These are phyloP conservation scores for Pseudomugil tenellus DNA, from an alignment of 2,797 vertebrate genomes.

Conservation along the genomic window DNA sequence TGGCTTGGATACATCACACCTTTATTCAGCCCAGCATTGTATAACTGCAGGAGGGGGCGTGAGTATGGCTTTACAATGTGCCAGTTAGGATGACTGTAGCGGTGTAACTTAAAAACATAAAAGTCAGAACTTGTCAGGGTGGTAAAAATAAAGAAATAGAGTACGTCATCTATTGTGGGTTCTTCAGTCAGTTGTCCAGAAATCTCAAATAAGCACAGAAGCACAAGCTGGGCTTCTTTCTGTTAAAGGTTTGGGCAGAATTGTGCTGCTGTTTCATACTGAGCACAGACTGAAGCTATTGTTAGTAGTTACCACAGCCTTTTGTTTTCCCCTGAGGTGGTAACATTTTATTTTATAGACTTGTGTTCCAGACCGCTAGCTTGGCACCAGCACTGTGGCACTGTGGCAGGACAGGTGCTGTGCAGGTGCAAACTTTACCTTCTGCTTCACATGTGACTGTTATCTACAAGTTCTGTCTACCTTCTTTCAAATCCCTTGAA, in stretches of 20 bases:
- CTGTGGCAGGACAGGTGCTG: constrained; percentile 55
- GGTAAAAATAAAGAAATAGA: constrained; percentile 63
- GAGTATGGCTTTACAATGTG: constrained; percentile 74
- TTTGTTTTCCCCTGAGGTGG: constrained; percentile 70
- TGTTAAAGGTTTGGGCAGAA: constrained; percentile 58
- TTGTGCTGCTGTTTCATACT: constrained; percentile 52
- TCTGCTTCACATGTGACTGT: constrained; percentile 46
- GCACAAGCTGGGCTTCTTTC: constrained; percentile 48
- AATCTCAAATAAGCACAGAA: constrained; percentile 21
- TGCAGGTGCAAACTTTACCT: constrained; percentile 65
- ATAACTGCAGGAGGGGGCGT: constrained; percentile 60
- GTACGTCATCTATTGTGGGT: constrained; percentile 44
- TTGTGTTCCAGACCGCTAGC: constrained; percentile 64
- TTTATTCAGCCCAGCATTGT: constrained; percentile 52
- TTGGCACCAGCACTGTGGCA: constrained; percentile 43
- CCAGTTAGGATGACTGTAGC: constrained; percentile 75
- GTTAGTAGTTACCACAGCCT: constrained; percentile 48
- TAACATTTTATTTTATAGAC: constrained; percentile 57
- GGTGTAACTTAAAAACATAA: constrained; percentile 60
- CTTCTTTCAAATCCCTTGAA: constrained; percentile 7
- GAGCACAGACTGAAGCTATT: constrained; percentile 64
- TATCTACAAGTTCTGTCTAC: constrained; percentile 31
- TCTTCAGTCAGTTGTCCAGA: constrained; percentile 26
- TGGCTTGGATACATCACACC: constrained; percentile 73
- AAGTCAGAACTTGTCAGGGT: constrained; percentile 46